Evolutionary conservation across 2,797 vertebrate species (phyloP).

Genomic region (Distichodus sexfasciatus): DNA sequence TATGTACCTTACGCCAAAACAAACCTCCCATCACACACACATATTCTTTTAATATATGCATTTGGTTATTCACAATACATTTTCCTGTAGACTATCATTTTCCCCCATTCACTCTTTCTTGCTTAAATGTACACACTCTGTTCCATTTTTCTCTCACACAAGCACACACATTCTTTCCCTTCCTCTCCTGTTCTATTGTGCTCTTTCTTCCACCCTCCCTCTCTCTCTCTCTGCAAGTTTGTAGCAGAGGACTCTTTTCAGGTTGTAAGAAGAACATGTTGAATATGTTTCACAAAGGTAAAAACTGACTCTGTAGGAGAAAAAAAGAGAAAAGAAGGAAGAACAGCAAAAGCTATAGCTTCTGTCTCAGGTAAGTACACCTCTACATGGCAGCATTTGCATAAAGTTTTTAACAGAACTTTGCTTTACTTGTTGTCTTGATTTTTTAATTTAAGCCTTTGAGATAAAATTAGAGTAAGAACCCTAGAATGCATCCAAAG

Average conservation of each 20-base stretch:
- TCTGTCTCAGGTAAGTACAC: conserved; percentile 15
- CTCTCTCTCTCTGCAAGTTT: not conserved
- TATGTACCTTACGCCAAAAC: too few species aligned
- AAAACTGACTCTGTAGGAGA: conserved; percentile 19
- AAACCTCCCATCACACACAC: too few species aligned
- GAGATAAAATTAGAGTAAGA: too few species aligned
- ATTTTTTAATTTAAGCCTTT: not conserved
- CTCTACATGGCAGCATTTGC: not conserved
- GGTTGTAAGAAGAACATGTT: conserved; percentile 9
- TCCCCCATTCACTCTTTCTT: too few species aligned
- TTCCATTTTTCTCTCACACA: too few species aligned
- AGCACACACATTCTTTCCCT: not conserved
- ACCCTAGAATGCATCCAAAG: too few species aligned
- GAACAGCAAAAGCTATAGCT: conserved; percentile 7
- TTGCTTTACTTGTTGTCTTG: not conserved
- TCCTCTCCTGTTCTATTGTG: not conserved
- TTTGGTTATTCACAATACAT: too few species aligned
- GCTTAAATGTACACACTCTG: too few species aligned
- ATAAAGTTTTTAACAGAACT: not conserved
- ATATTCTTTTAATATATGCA: too few species aligned
- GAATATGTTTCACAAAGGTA: conserved; percentile 27
- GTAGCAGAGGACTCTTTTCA: conserved; percentile 1
- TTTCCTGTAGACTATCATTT: too few species aligned
- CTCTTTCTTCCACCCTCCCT: not conserved
- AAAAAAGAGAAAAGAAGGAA: conserved; percentile 2